Conservation (phyloP, 2,888 invertebrate species). For the Cenopis cana region DNA sequence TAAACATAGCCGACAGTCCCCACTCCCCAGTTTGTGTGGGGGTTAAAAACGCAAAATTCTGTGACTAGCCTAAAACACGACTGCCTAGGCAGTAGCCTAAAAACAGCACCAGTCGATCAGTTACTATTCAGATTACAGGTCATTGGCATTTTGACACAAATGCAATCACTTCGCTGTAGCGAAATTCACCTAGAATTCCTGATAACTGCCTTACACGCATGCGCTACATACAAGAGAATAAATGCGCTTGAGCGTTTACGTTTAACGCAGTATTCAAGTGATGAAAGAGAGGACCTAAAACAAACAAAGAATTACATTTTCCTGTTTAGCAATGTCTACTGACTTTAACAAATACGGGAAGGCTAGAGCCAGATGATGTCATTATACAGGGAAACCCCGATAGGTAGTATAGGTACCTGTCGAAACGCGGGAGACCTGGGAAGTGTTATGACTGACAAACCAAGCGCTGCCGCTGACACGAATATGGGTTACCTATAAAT, state of each 20-base stretch:
- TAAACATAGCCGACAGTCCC: too few relatives aligned
- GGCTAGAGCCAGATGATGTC: constrained; percentile 16
- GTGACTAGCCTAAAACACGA: too few relatives aligned
- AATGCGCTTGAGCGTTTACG: not conserved
- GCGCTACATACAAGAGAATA: not conserved
- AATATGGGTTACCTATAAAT: constrained; percentile 65
- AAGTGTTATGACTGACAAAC: constrained; percentile 44
- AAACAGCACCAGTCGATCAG: not conserved
- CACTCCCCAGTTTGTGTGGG: too few relatives aligned
- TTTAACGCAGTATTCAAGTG: not conserved
- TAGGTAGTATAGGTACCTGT: too few relatives aligned
- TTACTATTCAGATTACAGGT: not conserved
- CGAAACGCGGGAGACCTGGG: constrained; percentile 47
- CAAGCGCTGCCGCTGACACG: constrained; percentile 58
- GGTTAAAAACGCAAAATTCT: too few relatives aligned
- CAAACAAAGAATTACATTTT: constrained; percentile 14
- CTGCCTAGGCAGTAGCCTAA: not conserved
- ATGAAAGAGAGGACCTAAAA: constrained; percentile 7
- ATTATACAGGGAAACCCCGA: constrained; percentile 20
- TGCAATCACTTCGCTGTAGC: not conserved
- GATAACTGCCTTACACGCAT: not conserved
- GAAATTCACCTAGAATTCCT: not conserved
- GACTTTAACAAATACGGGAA: not conserved
- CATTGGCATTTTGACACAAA: constrained; percentile 10
- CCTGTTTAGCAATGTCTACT: not conserved